Conservation (phyloP, 2,113 vertebrate species). For the Ornithorhynchus anatinus region DNA sequence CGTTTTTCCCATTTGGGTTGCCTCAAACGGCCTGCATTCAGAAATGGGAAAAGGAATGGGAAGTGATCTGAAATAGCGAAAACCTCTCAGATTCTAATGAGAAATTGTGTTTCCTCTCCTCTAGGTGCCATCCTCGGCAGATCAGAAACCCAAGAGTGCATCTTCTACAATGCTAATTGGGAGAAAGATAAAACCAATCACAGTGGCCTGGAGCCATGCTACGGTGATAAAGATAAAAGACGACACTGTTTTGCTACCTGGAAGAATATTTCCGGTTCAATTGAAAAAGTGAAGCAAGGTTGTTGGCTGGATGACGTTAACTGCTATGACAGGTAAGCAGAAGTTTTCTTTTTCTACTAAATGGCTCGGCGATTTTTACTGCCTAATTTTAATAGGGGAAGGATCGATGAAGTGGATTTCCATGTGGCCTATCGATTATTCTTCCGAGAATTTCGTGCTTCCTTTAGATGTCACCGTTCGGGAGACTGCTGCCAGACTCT, state of each 20-base stretch:
- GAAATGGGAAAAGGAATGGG: not conserved
- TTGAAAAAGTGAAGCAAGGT: constrained; percentile 95
- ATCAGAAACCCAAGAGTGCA: constrained; percentile 94
- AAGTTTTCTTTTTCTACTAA: constrained; percentile 1
- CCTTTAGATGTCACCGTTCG: not conserved
- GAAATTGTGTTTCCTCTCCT: constrained; percentile 19
- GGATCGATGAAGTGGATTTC: not conserved
- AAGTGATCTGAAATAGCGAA: not conserved
- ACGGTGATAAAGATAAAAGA: constrained; percentile 93
- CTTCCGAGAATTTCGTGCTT: not conserved
- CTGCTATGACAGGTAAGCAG: constrained; percentile 92
- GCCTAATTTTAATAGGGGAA: not conserved
- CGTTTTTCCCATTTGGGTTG: no score
- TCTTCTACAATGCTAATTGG: constrained; percentile 95
- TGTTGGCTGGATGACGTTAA: constrained; percentile 99
- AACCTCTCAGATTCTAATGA: not conserved
- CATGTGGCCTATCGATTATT: no score
- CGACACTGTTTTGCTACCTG: constrained; percentile 96
- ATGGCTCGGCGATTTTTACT: not conserved
- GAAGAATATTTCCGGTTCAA: constrained; percentile 93
- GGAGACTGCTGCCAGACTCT: not conserved
- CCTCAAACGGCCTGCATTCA: no score
- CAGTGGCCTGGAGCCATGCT: constrained; percentile 90
- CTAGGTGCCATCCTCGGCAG: constrained; percentile 95
- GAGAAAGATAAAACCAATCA: constrained; percentile 95